Evolutionary conservation across 2,888 invertebrate genomes (phyloP), one percentile per base, ranked within the genome.

Genomic region (Leptarthrus brevirostris): DNA sequence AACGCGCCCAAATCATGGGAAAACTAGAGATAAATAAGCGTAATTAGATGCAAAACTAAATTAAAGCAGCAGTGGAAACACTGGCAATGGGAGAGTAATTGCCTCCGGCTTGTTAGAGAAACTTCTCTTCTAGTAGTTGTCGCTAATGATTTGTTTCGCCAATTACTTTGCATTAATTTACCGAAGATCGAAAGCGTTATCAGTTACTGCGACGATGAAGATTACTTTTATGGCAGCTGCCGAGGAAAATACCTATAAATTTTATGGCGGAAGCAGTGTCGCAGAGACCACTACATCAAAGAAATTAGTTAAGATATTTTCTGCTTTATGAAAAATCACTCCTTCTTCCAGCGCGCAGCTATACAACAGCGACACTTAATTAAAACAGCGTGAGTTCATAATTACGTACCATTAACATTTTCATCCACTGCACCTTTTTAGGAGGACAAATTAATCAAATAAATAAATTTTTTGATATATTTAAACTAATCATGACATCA

Each of bases 181-280:
- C 70, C n/a, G 52, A 14, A 24, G 70, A 70, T 52, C 52, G 70
- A 70, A 53, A 52, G 36, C 54, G 70, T 70, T 70, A 70, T 70
- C 70, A 70, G 70, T 70, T 53, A 70, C 54, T 18, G 70, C 53
- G 6, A 70, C 70, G 53, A 70, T 70, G 70, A 70, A 70, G 70
- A 70, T 70, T 70, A 70, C 70, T 70, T 66, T 70, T 52, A 70
- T 70, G 70, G 53, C 70, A 14, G 30, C 53, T 36, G 53, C 53
- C 34, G 30, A 70, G 53, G 53, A 53, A 70, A 53, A 70, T 36
- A 53, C 53, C 34, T 53, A 70, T 70, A 53, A 70, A 70, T 70
- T 70, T 70, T 34, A 53, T 53, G 20, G 54, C 66, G 66, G 66
- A 66, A 66, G 66, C 66, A 36, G 22, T 61, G 16, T 30, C 20